These are phyloP conservation scores for Hecatera dysodea DNA, from an alignment of 2,888 invertebrate species.

Conservation along the genomic window DNA sequence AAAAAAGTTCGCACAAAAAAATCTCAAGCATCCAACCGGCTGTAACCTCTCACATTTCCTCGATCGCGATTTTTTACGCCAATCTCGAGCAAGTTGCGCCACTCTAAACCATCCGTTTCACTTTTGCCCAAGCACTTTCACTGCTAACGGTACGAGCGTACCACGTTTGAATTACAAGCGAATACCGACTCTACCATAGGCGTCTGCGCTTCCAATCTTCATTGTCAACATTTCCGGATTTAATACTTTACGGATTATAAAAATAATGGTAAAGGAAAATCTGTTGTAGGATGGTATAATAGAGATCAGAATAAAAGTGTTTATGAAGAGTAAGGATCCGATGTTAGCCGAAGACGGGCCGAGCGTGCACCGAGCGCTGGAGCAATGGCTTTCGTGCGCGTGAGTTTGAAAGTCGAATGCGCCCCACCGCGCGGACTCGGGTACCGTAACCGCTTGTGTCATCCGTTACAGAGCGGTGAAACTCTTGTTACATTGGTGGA, in stretches of 20 bases:
- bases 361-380: conserved; percentile 67
- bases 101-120: conserved; percentile 86
- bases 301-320: conserved; percentile 64
- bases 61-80: conserved; percentile 82
- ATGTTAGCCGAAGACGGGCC: conserved; percentile 72
- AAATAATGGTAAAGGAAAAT: conserved; percentile 63
- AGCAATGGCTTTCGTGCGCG: conserved; percentile 78
- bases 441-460: conserved; percentile 90
- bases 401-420: conserved; percentile 84
- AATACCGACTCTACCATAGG: conserved; percentile 70
- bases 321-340: conserved; percentile 66
- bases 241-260: conserved; percentile 47
- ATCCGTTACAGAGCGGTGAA: conserved; percentile 88
- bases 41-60: conserved; percentile 80
- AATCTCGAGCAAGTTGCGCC: conserved; percentile 82
- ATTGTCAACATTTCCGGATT: conserved; percentile 51
- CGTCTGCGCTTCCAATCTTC: conserved; percentile 51
- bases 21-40: conserved; percentile 42
- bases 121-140: conserved; percentile 89
- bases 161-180: conserved; percentile 69
- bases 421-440: conserved; percentile 68
- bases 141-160: conserved; percentile 84
- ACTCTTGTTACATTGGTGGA: conserved; percentile 83
- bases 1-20: conserved; percentile 62
- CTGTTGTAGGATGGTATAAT: conserved; percentile 61